Evolutionary conservation across 2,888 invertebrate species (phyloP), one percentile per base, ranked within the genome.

Genomic region (Tenthredo mesomela): DNA sequence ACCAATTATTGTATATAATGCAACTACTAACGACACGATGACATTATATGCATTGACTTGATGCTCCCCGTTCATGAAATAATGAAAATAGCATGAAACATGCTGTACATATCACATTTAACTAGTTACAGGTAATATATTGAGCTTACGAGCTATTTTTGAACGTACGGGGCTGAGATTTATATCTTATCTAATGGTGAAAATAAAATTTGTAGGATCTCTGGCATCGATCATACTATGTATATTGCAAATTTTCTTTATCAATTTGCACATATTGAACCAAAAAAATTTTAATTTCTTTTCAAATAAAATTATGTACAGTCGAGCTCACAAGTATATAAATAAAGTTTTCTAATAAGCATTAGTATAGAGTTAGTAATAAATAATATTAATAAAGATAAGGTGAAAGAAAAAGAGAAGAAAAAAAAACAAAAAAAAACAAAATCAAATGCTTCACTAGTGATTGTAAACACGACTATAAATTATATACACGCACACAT

Each of bases 31-130:
- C 50, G 33, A 18, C 25, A 33, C 43, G 18, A 47, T 67, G 7
- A 18, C 50, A 29, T 65, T 50, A 15, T 82, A 82, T 70, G 47
- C 82, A 67, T 25, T 70, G 47, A 61, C 65, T 37, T 80, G 65
- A 80, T 15, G 33, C 29, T 77, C 15, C 29, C 0, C 5, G 15
- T 54, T 33, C 54, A 54, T 77, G 12, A 47, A 77, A 29, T 21
- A 54, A 50, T 43, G 18, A 61, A 61, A 40, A 58, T 37, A 25
- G 61, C 25, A 71, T 80, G 40, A 71, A 71, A 71, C 37, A 71
- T 71, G n/a, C 4, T 40, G 40, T 67, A 65, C 65, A 65, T 84
- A 84, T 84, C 65, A 61, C 78, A 78, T 78, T 77, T 37, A 78
- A 77, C 21, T 47, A 84, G 54, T 77, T 40, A 21, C 43, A 33